A percentile compares a stretch with the other conserved stretches of the same genome.
Conservation (phyloP, 2,113 vertebrate species). For the Cyphomyrus discorhynchus region DNA sequence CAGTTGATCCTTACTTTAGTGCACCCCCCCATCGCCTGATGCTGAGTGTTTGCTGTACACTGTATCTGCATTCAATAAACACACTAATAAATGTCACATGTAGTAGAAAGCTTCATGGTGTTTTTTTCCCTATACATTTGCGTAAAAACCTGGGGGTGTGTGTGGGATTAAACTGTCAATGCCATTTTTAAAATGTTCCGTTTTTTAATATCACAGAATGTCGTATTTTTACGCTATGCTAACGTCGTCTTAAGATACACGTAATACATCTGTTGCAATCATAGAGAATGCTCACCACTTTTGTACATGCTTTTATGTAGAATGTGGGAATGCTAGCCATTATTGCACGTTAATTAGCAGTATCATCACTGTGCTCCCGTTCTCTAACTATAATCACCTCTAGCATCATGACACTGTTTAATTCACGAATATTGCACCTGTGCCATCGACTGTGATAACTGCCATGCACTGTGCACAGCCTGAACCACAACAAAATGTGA, state of each 20-base stretch:
- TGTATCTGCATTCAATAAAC: constrained; percentile 76
- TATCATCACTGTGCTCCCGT: neutral
- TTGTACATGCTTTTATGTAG: neutral
- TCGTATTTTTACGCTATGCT: neutral
- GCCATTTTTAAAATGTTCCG: constrained; percentile 36
- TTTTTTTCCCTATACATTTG: neutral
- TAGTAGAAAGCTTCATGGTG: neutral
- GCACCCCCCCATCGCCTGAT: constrained; percentile 73
- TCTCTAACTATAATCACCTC: neutral
- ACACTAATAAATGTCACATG: constrained; percentile 2
- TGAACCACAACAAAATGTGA: neutral
- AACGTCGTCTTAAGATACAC: neutral
- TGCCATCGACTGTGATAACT: neutral
- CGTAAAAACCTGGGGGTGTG: neutral
- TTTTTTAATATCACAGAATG: neutral
- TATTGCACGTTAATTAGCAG: neutral
- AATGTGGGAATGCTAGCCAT: neutral
- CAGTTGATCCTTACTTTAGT: constrained; percentile 49
- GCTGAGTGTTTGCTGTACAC: constrained; percentile 77
- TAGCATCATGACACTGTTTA: neutral
- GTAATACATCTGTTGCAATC: neutral
- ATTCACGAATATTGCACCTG: neutral
- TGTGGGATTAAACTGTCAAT: constrained; percentile 52
- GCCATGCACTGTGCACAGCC: neutral
- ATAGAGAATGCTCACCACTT: neutral